Evolutionary conservation across 2,888 invertebrate genomes (phyloP).

Genomic region (Stenurella melanura): DNA sequence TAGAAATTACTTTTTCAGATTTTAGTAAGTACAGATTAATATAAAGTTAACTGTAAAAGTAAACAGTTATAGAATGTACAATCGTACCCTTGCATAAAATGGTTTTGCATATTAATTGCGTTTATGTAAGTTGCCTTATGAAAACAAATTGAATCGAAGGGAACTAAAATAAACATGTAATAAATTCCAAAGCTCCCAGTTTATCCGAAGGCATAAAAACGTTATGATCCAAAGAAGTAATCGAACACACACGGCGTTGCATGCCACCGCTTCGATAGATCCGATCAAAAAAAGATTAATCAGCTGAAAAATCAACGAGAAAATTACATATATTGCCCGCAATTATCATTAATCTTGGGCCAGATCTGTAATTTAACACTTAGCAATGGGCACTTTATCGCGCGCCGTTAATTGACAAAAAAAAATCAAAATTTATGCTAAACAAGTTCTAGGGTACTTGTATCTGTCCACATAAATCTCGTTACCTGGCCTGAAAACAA

Average conservation of each 20-base stretch:
- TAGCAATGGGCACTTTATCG: constrained; percentile 37
- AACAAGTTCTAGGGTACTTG: constrained; percentile 32
- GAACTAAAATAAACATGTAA: constrained; percentile 15
- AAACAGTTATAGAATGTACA: neutral
- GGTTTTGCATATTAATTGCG: constrained; percentile 24
- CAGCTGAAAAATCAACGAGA: constrained; percentile 41
- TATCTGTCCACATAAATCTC: constrained; percentile 14
- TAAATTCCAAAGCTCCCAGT: neutral
- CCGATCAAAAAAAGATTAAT: constrained; percentile 42
- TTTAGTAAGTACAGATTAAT: too few species aligned
- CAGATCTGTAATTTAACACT: constrained; percentile 53
- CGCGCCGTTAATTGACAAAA: constrained; percentile 29
- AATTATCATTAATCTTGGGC: constrained; percentile 49
- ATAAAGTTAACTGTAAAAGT: neutral
- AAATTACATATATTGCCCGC: constrained; percentile 48
- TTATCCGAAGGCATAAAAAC: constrained; percentile 10
- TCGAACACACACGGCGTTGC: constrained; percentile 10
- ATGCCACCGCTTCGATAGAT: constrained; percentile 32
- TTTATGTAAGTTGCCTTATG: constrained; percentile 6
- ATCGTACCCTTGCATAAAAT: neutral
- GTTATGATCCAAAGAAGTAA: neutral
- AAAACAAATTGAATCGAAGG: constrained; percentile 7
- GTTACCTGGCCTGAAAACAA: constrained; percentile 16
- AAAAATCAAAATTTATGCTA: constrained; percentile 11
- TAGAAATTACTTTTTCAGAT: too few species aligned